Evolutionary conservation across 2,113 vertebrate genomes (phyloP).

Genomic region (Solenodon paradoxus): DNA sequence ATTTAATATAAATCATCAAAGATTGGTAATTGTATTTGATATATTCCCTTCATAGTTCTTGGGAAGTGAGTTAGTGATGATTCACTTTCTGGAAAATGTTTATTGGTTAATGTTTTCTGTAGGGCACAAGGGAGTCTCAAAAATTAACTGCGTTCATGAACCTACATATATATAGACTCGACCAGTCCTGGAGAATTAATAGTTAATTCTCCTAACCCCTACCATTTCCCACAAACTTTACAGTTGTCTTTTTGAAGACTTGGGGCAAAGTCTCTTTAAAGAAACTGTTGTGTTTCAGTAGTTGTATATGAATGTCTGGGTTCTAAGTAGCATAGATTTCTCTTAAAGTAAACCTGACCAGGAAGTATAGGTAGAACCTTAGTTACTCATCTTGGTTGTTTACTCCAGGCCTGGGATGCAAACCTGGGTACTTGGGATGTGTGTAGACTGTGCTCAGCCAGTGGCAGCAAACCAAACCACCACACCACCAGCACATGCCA

Average conservation of each 20-base stretch:
- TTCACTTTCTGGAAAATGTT: slow-evolving; percentile 24
- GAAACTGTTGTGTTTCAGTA: slow-evolving; percentile 13
- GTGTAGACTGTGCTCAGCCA: too few relatives aligned
- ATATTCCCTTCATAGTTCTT: slow-evolving; percentile 3
- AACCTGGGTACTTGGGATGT: too few relatives aligned
- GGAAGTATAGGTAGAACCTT: neutral
- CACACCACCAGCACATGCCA: too few relatives aligned
- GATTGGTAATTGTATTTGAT: slow-evolving; percentile 21
- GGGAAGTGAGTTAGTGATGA: neutral
- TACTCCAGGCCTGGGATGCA: too few relatives aligned
- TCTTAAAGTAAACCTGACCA: neutral
- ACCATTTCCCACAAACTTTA: neutral
- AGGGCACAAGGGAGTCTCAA: neutral
- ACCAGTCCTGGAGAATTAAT: neutral
- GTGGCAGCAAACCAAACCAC: too few relatives aligned
- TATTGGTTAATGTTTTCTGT: slow-evolving; percentile 1
- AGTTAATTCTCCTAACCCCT: neutral
- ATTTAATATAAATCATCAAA: slow-evolving; percentile 17
- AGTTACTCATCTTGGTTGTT: too few relatives aligned
- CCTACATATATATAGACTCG: neutral
- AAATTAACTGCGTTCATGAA: neutral
- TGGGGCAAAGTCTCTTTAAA: neutral
- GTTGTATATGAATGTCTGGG: neutral
- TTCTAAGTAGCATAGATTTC: slow-evolving; percentile 22
- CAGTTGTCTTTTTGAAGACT: neutral